These are phyloP conservation scores for Rutpela maculata DNA, from an alignment of 2,888 invertebrate genomes.

Conservation along the genomic window DNA sequence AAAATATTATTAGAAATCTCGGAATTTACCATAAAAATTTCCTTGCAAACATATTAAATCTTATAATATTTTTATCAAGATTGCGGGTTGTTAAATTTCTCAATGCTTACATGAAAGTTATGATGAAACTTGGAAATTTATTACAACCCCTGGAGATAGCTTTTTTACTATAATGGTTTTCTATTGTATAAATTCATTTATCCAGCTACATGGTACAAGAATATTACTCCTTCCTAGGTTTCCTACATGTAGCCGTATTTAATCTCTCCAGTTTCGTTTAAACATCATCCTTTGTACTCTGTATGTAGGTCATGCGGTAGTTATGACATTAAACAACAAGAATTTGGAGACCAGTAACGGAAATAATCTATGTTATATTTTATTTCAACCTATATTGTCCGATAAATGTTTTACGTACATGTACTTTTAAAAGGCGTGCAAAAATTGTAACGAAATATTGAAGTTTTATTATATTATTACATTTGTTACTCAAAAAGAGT, in stretches of 20 bases:
- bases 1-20: too few species aligned
- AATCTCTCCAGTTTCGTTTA: not conserved
- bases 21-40: not conserved
- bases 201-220: conserved; percentile 7
- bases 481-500: too few species aligned
- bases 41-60: not conserved
- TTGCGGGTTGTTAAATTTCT: conserved; percentile 25
- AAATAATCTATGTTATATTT: not conserved
- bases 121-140: conserved; percentile 37
- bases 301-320: conserved; percentile 1
- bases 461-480: too few species aligned
- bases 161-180: conserved; percentile 23
- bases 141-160: conserved; percentile 19
- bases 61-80: not conserved
- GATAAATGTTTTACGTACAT: not conserved
- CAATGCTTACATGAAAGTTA: conserved; percentile 28
- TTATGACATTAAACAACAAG: not conserved
- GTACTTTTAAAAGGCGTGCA: too few species aligned
- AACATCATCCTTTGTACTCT: not conserved
- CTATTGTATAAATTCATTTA: conserved; percentile 10
- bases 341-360: not conserved
- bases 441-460: too few species aligned
- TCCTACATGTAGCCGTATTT: not conserved
- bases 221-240: conserved; percentile 1
- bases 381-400: not conserved